Evolutionary conservation across 2,797 vertebrate genomes (phyloP).

Genomic region (Zenarchopterus dispar): DNA sequence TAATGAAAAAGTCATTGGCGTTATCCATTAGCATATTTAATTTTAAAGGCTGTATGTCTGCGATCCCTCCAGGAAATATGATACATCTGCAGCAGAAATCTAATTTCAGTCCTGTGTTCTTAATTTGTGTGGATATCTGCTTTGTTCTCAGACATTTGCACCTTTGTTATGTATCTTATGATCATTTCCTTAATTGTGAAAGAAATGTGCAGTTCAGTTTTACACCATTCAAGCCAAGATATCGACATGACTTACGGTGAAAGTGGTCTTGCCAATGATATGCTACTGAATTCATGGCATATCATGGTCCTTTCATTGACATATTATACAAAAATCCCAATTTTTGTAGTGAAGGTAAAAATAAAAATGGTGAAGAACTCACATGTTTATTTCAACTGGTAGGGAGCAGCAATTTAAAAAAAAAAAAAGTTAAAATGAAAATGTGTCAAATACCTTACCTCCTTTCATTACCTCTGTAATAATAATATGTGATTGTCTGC

Average conservation of each 20-base stretch:
- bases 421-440: too few relatives aligned
- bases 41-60: slow-evolving; percentile 17
- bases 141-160: not conserved
- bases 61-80: slow-evolving; percentile 20
- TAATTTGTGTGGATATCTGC: not conserved
- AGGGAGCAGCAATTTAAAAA: too few relatives aligned
- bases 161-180: too few relatives aligned
- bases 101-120: slow-evolving; percentile 14
- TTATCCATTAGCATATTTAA: slow-evolving; percentile 50
- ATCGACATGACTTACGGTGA: not conserved
- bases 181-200: too few relatives aligned
- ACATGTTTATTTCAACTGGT: too few relatives aligned
- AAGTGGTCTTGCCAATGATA: not conserved
- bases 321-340: too few relatives aligned
- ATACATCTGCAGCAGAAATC: slow-evolving; percentile 13
- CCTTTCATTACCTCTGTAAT: slow-evolving; percentile 26
- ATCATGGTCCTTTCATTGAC: not conserved
- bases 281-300: not conserved
- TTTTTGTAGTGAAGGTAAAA: not conserved
- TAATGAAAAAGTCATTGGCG: slow-evolving; percentile 43
- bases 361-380: too few relatives aligned
- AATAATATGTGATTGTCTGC: slow-evolving; percentile 26
- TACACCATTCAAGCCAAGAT: too few relatives aligned
- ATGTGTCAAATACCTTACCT: not conserved
- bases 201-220: too few relatives aligned